Conservation (phyloP, 2,888 invertebrate genomes). For the Trypoxylon attenuatum region DNA sequence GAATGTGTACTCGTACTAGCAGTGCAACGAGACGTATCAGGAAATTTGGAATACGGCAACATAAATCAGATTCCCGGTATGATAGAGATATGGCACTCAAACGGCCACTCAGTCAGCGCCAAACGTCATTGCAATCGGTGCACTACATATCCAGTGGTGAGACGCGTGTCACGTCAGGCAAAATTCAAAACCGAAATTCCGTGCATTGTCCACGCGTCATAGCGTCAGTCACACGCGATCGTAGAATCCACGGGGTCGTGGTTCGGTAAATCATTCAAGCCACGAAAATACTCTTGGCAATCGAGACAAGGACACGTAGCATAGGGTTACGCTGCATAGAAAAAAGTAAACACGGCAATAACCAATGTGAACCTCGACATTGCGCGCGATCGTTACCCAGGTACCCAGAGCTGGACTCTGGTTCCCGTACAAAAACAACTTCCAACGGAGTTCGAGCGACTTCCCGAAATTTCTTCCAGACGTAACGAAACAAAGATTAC, state of each 20-base stretch:
- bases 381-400: no score
- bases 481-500: no score
- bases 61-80: slow-evolving; percentile 56
- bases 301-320: slow-evolving; percentile 7
- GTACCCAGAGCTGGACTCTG: no score
- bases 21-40: slow-evolving; percentile 12
- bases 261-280: slow-evolving; percentile 51
- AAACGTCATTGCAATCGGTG: slow-evolving; percentile 66
- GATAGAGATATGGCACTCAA: slow-evolving; percentile 62
- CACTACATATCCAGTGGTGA: slow-evolving; percentile 62
- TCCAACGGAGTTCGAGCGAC: no score
- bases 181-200: slow-evolving; percentile 73
- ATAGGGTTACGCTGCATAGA: not conserved
- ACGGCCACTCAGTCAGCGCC: slow-evolving; percentile 69
- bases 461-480: no score
- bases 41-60: slow-evolving; percentile 53
- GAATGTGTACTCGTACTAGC: slow-evolving; percentile 38
- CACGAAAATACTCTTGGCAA: slow-evolving; percentile 9
- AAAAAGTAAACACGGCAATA: not conserved
- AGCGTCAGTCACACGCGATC: slow-evolving; percentile 67
- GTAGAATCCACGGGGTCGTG: slow-evolving; percentile 39
- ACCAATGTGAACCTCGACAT: no score
- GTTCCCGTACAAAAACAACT: not conserved
- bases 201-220: slow-evolving; percentile 70
- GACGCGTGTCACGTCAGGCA: slow-evolving; percentile 65